These are phyloP conservation scores for Thripadectes ignobilis DNA, from an alignment of 2,797 vertebrate species.

Conservation along the genomic window DNA sequence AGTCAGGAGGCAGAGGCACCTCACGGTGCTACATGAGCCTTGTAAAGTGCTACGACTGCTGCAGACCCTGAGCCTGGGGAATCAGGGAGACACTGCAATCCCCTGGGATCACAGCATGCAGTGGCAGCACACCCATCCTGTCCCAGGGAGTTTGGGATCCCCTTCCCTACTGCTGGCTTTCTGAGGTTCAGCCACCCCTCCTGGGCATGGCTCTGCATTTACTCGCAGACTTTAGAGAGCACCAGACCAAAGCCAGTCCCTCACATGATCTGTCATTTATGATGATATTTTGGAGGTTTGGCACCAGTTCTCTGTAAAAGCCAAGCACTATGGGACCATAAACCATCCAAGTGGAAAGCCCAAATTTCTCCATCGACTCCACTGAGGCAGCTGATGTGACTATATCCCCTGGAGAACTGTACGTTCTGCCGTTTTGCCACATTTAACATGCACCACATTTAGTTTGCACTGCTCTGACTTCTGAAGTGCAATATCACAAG, in stretches of 20 bases:
- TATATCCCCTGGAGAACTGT: not conserved
- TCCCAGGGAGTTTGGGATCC: not conserved
- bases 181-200: not conserved
- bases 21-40: accelerated
- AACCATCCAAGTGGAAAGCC: not conserved
- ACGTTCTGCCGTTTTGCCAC: not conserved
- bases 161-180: accelerated
- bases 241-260: not conserved
- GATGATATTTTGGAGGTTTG: not conserved
- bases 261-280: not conserved
- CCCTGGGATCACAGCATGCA: accelerated
- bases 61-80: not conserved
- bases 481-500: not conserved
- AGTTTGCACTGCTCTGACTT: not conserved
- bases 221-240: not conserved
- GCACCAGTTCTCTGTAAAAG: not conserved
- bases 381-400: not conserved
- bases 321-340: not conserved
- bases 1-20: not conserved
- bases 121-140: not conserved
- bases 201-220: not conserved
- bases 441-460: not conserved
- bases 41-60: not conserved
- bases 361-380: accelerated
- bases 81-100: not conserved